Conservation (phyloP, 2,113 vertebrate genomes). For the Heliornis fulica region DNA sequence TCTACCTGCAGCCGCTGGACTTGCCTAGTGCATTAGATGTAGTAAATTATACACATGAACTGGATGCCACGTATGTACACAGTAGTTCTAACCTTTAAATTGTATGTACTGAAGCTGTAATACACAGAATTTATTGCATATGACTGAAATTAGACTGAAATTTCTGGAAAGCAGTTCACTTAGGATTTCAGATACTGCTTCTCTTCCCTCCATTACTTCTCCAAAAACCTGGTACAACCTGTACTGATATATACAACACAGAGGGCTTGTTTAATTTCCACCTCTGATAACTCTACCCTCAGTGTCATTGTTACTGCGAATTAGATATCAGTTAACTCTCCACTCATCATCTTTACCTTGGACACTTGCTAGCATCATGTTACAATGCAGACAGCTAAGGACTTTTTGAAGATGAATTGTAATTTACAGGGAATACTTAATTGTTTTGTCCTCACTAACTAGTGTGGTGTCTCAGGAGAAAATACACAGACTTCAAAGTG, state of each 20-base stretch:
- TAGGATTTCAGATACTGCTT: not conserved
- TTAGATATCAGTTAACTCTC: not conserved
- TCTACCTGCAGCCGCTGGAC: slow-evolving; percentile 86
- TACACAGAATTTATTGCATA: not conserved
- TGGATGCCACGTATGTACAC: slow-evolving; percentile 78
- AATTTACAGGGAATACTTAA: not conserved
- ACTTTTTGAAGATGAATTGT: not conserved
- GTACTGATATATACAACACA: not conserved
- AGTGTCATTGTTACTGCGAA: not conserved
- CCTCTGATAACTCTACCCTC: not conserved
- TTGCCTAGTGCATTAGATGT: slow-evolving; percentile 75
- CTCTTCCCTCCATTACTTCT: not conserved
- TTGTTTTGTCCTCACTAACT: not conserved
- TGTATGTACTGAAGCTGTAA: not conserved
- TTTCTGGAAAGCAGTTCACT: not conserved
- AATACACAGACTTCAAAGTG: not conserved
- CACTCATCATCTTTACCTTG: not conserved
- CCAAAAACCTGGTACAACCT: not conserved
- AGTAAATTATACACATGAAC: slow-evolving; percentile 42
- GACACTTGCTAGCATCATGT: not conserved
- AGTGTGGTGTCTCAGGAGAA: not conserved
- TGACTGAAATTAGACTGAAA: not conserved
- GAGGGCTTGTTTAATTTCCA: not conserved
- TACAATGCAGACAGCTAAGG: not conserved
- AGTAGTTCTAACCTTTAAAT: not conserved